Evolutionary conservation across 2,888 invertebrate species (phyloP).

Genomic region (Pyrocoelia pectoralis): DNA sequence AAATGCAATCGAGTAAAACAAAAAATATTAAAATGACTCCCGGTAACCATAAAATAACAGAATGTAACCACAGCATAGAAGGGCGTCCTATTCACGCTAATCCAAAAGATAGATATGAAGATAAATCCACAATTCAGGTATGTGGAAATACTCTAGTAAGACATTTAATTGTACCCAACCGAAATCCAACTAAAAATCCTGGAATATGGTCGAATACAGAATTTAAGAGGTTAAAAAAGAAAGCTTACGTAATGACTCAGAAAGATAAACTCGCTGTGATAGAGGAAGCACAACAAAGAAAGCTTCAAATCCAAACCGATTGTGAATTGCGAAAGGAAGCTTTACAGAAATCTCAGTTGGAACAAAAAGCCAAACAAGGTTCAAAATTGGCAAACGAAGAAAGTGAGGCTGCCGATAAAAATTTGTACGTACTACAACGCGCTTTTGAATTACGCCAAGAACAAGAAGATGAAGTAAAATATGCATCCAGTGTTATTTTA

Average conservation of each 20-base stretch:
- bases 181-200: slow-evolving; percentile 64
- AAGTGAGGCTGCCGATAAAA: slow-evolving; percentile 61
- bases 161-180: slow-evolving; percentile 63
- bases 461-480: slow-evolving; percentile 72
- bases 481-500: slow-evolving; percentile 79
- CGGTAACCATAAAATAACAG: too few species aligned
- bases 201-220: slow-evolving; percentile 69
- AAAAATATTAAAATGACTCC: too few species aligned
- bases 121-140: slow-evolving; percentile 47
- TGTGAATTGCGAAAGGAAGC: slow-evolving; percentile 66
- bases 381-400: slow-evolving; percentile 53
- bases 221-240: slow-evolving; percentile 66
- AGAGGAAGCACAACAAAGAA: slow-evolving; percentile 58
- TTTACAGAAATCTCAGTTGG: slow-evolving; percentile 37
- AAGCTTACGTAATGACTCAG: slow-evolving; percentile 64
- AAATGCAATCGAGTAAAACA: too few species aligned
- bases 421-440: slow-evolving; percentile 61
- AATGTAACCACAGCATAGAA: too few species aligned
- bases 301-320: slow-evolving; percentile 63
- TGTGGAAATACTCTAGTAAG: slow-evolving; percentile 57
- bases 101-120: too few species aligned
- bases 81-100: too few species aligned
- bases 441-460: slow-evolving; percentile 64
- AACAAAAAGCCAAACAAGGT: slow-evolving; percentile 40
- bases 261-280: slow-evolving; percentile 61